Percentiles rank a stretch among this genome's conserved stretches.
phyloP scores from a whole-genome alignment of 2,888 invertebrate genomes.

The Philhelius pedissequus region DNA sequence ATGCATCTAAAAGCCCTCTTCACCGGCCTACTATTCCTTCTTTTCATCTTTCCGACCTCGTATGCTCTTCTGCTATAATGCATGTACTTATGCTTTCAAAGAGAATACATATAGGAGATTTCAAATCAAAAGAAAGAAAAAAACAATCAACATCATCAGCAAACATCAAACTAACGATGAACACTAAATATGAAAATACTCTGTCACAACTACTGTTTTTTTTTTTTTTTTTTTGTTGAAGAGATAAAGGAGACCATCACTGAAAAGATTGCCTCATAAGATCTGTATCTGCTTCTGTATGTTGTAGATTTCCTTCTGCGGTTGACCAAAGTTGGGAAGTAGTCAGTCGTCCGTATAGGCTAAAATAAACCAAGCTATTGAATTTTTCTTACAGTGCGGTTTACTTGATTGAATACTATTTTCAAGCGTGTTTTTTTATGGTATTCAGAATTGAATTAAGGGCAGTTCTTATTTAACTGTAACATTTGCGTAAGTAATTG shows the following conservation, averaged over 20 bases:
- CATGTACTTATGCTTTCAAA: neutral
- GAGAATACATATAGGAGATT: conserved; percentile 20
- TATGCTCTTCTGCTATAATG: neutral
- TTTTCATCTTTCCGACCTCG: neutral
- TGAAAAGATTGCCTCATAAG: conserved; percentile 58
- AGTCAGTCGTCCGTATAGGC: conserved; percentile 47
- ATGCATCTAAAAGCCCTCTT: neutral
- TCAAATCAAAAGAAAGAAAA: conserved; percentile 13
- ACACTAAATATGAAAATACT: conserved; percentile 42
- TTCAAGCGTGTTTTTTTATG: neutral
- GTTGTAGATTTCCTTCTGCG: conserved; percentile 56
- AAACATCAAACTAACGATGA: conserved; percentile 36
- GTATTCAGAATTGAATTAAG: too few relatives aligned
- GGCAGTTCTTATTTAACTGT: too few relatives aligned
- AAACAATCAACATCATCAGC: conserved; percentile 36
- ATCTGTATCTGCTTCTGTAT: conserved; percentile 5
- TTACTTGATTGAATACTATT: neutral
- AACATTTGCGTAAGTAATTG: too few relatives aligned
- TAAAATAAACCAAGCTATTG: conserved; percentile 33
- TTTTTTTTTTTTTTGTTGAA: too few relatives aligned
- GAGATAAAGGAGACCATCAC: conserved; percentile 24
- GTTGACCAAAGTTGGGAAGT: conserved; percentile 51
- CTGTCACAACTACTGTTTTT: conserved; percentile 10
- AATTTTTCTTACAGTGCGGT: neutral
- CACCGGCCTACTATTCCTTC: neutral